Percentiles rank a stretch among this genome's conserved stretches.
phyloP scores from a whole-genome alignment of 2,113 vertebrate species.

The Hemicordylus capensis region DNA sequence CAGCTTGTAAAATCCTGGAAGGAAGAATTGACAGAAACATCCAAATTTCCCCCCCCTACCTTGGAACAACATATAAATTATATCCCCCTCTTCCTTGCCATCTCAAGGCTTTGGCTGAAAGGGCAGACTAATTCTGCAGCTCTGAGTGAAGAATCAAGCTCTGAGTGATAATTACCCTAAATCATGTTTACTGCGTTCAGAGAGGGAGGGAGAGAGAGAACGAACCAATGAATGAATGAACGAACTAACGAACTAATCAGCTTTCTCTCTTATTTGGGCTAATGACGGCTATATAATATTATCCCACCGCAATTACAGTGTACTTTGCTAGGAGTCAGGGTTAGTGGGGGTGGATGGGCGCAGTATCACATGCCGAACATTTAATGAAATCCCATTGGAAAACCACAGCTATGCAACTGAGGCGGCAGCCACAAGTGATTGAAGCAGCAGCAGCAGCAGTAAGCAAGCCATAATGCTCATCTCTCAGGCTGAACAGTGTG shows the following conservation, averaged over 20 bases:
- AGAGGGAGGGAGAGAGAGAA: conserved; percentile 9
- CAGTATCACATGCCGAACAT: not conserved
- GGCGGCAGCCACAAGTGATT: conserved; percentile 6
- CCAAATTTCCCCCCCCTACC: conserved; percentile 56
- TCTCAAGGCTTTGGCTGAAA: conserved; percentile 50
- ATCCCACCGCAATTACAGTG: conserved; percentile 25
- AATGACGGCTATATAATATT: conserved; percentile 52
- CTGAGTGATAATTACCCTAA: conserved; percentile 48
- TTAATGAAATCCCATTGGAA: not conserved
- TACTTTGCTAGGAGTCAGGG: not conserved
- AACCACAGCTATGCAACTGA: not conserved
- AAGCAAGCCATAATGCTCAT: not conserved
- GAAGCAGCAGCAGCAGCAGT: conserved; percentile 18
- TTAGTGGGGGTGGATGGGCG: not conserved
- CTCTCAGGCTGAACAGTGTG: no score
- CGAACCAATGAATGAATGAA: conserved; percentile 25
- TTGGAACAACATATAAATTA: conserved; percentile 68
- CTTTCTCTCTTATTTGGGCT: conserved; percentile 32
- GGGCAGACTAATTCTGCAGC: conserved; percentile 54
- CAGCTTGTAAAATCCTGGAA: conserved; percentile 70
- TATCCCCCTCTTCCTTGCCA: conserved; percentile 46
- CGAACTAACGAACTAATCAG: conserved; percentile 25
- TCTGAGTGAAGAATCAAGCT: conserved; percentile 35
- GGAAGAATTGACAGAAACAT: conserved; percentile 70
- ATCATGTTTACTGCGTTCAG: conserved; percentile 21